A percentile compares a stretch with the other conserved stretches of the same genome.
Conservation (phyloP, 2,797 vertebrate species). For the Smutsia temminckii region DNA sequence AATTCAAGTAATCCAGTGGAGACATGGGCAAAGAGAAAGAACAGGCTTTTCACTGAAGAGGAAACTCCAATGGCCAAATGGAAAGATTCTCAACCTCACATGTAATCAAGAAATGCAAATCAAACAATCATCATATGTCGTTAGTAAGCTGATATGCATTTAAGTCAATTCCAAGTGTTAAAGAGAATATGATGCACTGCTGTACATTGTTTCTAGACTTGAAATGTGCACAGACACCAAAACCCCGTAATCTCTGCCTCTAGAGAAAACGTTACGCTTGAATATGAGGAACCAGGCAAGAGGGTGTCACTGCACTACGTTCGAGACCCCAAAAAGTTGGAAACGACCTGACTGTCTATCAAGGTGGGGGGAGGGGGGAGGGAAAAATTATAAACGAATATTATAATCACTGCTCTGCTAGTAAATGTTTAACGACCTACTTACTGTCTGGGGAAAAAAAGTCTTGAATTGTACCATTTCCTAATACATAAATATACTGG, state of each 20-base stretch:
- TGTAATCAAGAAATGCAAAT: neutral
- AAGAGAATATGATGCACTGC: neutral
- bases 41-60: neutral
- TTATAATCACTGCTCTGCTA: rapidly evolving
- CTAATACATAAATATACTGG: neutral
- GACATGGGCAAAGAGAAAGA: neutral
- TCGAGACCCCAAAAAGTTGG: neutral
- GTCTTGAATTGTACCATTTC: neutral
- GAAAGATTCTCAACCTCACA: neutral
- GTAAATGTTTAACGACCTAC: too few species aligned
- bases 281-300: neutral
- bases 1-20: neutral
- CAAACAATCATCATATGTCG: rapidly evolving
- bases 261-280: neutral
- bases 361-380: neutral
- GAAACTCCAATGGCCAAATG: rapidly evolving
- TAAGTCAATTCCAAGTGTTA: rapidly evolving
- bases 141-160: neutral
- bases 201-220: neutral
- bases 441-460: neutral
- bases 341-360: neutral
- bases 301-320: neutral
- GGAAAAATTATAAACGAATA: neutral
- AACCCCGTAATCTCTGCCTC: neutral
- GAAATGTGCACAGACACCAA: neutral